phyloP scores from a whole-genome alignment of 2,888 invertebrate genomes.

The Drosophila paranaensis region DNA sequence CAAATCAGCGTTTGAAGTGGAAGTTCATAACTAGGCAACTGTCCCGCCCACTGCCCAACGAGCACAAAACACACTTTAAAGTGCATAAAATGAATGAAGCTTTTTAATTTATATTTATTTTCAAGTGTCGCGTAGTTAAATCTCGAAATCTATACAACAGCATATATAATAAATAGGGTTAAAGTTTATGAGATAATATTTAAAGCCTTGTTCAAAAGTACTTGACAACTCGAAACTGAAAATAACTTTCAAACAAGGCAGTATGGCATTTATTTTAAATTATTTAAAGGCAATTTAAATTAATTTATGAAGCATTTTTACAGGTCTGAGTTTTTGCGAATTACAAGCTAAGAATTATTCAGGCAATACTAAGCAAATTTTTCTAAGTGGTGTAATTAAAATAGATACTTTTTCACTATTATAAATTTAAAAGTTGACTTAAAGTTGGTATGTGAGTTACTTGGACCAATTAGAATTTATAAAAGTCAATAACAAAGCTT shows the following conservation, averaged over 20 bases:
- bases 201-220: neutral
- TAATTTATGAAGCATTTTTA: neutral
- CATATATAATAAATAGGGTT: neutral
- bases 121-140: constrained; percentile 11
- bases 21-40: constrained; percentile 21
- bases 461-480: too few relatives aligned
- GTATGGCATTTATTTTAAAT: neutral
- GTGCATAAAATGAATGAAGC: neutral
- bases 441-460: too few relatives aligned
- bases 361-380: too few relatives aligned
- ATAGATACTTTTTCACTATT: too few relatives aligned
- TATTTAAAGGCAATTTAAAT: neutral
- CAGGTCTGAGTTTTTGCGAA: too few relatives aligned
- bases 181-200: neutral
- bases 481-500: too few relatives aligned
- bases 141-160: neutral
- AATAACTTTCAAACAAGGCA: neutral
- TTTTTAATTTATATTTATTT: constrained; percentile 21
- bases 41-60: constrained; percentile 10
- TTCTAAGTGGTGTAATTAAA: too few relatives aligned
- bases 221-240: neutral
- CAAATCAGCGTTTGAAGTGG: constrained; percentile 26
- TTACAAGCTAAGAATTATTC: too few relatives aligned
- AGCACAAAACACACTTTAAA: neutral
- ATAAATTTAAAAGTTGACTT: too few relatives aligned